A percentile compares a stretch with the other conserved stretches of the same genome.
Evolutionary conservation across 1,140 invertebrate species (phyloP).

Genomic region (Harlomillsia oculata): DNA sequence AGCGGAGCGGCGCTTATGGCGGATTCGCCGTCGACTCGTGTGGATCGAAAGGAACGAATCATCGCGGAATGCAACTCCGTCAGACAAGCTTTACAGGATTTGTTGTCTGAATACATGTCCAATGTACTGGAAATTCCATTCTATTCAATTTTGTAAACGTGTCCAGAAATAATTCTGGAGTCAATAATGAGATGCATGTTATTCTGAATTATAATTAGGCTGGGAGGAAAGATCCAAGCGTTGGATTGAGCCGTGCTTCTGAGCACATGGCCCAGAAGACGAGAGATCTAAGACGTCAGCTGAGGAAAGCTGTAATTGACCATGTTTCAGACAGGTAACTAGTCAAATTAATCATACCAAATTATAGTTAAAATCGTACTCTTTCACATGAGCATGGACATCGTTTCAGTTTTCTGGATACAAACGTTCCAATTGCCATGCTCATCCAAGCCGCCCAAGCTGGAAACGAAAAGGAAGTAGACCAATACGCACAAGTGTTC

Average conservation of each 20-base stretch:
- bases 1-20: constrained; percentile 55
- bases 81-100: constrained; percentile 56
- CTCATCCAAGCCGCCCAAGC: constrained; percentile 53
- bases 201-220: constrained; percentile 38
- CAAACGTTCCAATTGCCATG: constrained; percentile 53
- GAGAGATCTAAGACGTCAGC: constrained; percentile 48
- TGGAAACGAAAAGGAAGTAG: constrained; percentile 49
- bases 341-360: not conserved
- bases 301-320: constrained; percentile 58
- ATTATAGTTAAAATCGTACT: not conserved
- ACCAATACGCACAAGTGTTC: constrained; percentile 41
- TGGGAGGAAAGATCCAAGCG: constrained; percentile 46
- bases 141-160: too few relatives aligned
- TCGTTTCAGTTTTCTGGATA: constrained; percentile 49
- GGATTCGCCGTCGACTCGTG: constrained; percentile 47
- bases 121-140: constrained; percentile 50
- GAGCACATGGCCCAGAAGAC: constrained; percentile 54
- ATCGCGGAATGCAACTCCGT: constrained; percentile 58
- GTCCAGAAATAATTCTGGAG: not conserved
- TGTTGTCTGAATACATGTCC: constrained; percentile 52
- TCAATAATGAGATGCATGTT: not conserved
- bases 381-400: not conserved
- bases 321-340: constrained; percentile 51
- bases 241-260: constrained; percentile 49
- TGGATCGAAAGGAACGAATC: constrained; percentile 50